A percentile compares a stretch with the other conserved stretches of the same genome.
These are phyloP conservation scores for Gobiocypris rarus DNA, from an alignment of 2,113 vertebrate genomes.

Conservation along the genomic window DNA sequence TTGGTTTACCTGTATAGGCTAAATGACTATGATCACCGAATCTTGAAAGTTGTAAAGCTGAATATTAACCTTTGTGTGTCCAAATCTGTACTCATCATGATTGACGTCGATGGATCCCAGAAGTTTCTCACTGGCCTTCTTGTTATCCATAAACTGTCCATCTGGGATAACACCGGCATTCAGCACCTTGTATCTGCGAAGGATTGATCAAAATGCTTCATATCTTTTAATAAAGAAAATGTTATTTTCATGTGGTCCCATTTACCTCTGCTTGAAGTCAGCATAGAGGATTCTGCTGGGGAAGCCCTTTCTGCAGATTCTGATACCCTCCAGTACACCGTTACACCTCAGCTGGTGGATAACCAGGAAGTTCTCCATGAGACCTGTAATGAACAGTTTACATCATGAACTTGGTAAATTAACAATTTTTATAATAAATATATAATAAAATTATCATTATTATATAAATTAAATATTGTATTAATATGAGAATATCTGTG, in stretches of 20 bases:
- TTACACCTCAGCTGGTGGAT: too few species aligned
- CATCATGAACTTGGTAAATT: too few species aligned
- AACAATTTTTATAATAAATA: too few species aligned
- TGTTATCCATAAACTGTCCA: slow-evolving; percentile 63
- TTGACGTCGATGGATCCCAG: slow-evolving; percentile 60
- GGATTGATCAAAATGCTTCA: not conserved
- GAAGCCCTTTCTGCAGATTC: too few species aligned
- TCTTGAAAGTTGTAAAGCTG: not conserved
- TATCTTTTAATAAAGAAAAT: not conserved
- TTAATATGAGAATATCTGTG: too few species aligned
- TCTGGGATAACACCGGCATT: slow-evolving; percentile 66
- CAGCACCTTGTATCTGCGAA: slow-evolving; percentile 62
- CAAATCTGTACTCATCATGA: slow-evolving; percentile 64
- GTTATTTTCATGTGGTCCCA: not conserved
- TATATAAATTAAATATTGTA: too few species aligned
- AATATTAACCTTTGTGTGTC: slow-evolving; percentile 63
- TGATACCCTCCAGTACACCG: too few species aligned
- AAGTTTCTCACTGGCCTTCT: slow-evolving; percentile 62
- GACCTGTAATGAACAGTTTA: too few species aligned
- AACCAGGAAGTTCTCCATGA: too few species aligned
- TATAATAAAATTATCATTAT: too few species aligned
- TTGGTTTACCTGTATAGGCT: not conserved
- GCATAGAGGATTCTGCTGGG: too few species aligned
- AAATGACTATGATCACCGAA: not conserved
- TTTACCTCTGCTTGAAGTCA: slow-evolving; percentile 44